Conservation (phyloP, 1,140 invertebrate species). For the Hylaeus anthracinus region DNA sequence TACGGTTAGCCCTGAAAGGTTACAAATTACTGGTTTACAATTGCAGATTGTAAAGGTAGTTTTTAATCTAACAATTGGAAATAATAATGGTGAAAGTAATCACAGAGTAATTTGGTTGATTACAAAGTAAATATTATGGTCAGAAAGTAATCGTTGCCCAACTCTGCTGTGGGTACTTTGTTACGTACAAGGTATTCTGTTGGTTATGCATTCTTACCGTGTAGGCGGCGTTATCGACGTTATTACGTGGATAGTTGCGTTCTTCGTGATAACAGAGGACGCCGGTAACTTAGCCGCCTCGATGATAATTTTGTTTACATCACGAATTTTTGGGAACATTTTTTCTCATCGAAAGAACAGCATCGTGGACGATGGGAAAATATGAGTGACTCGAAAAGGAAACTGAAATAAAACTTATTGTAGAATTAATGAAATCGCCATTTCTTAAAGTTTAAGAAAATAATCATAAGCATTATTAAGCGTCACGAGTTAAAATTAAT, state of each 20-base stretch:
- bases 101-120: too few species aligned
- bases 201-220: background rate
- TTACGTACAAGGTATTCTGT: background rate
- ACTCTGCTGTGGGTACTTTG: background rate
- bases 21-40: too few species aligned
- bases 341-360: background rate
- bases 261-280: background rate
- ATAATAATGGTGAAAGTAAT: too few species aligned
- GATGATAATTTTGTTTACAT: constrained; percentile 11
- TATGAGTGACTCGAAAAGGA: background rate
- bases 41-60: too few species aligned
- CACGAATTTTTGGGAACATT: background rate
- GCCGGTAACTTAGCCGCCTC: background rate
- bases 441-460: too few species aligned
- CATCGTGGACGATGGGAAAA: background rate
- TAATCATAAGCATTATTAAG: too few species aligned
- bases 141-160: too few species aligned
- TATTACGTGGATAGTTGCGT: background rate
- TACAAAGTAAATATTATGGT: too few species aligned
- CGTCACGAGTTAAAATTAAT: too few species aligned
- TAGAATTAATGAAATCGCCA: too few species aligned
- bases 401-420: background rate
- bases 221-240: background rate
- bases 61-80: too few species aligned
- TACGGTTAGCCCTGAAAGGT: too few species aligned